Conservation (phyloP, 2,797 vertebrate species). For the Epinephelus malabaricus region DNA sequence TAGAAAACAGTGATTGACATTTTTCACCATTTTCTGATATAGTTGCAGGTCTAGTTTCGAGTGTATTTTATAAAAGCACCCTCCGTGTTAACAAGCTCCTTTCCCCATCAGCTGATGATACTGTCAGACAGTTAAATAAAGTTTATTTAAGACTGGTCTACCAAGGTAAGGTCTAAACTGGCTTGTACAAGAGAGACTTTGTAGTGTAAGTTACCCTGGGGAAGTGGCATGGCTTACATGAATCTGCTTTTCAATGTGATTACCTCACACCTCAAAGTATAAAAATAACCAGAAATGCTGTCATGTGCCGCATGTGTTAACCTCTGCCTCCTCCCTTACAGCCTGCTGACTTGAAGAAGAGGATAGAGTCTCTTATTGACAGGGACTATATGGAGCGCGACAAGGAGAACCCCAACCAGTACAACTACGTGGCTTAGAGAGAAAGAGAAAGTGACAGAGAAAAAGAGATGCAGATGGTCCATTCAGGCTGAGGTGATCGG, state of each 20-base stretch:
- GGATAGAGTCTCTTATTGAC: slow-evolving; percentile 99
- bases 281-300: slow-evolving; percentile 29
- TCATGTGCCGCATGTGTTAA: slow-evolving; percentile 25
- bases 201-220: not conserved
- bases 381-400: slow-evolving; percentile 99
- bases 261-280: not conserved
- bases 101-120: not conserved
- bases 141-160: not conserved
- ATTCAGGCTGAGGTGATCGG: slow-evolving; percentile 87
- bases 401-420: slow-evolving; percentile 99
- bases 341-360: slow-evolving; percentile 99
- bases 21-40: too few species aligned
- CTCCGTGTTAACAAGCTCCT: not conserved
- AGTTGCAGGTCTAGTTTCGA: too few species aligned
- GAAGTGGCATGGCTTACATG: not conserved
- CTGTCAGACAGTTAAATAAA: not conserved
- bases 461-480: slow-evolving; percentile 67
- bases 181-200: not conserved
- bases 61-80: not conserved
- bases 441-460: slow-evolving; percentile 50
- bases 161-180: not conserved
- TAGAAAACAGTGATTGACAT: too few species aligned
- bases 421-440: slow-evolving; percentile 98
- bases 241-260: slow-evolving; percentile 18
- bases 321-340: slow-evolving; percentile 64